Base-by-base conservation (phyloP, 2,797 vertebrate species). In the Phoxinus dragarum region DNA sequence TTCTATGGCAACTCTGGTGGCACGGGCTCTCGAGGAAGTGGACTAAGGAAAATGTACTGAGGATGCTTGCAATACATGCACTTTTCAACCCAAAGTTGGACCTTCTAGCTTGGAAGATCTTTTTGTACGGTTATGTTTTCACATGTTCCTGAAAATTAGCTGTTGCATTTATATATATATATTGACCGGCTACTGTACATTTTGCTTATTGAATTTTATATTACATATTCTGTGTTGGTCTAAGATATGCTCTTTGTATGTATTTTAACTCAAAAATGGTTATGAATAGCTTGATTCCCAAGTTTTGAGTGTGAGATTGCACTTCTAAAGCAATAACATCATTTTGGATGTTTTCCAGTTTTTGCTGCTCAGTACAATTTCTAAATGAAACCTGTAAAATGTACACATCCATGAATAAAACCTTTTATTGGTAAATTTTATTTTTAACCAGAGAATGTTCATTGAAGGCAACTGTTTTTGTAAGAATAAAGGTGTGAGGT, bases 131-230 rank as follows among this genome's bases (percentile, higher is more conserved):
- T 94, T 95, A 96, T 96, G 96, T 97, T 97, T 97, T 97, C 95
- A 96, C 94, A 93, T 89, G 94, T 97, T 97, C 95, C 96, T 96
- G 91, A 94, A 92, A 93, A 93, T 88, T 90, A 94, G 92, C 93
- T 94, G 92, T 93, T 92, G 92, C 21, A 94, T 94, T 92, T 61
- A 12, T 59, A 11, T 59, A 59, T 27, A 27, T 66, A 86, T 56
- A 81, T 88, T 91, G 92, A 93, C 88, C 93, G 92, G 93, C 94
- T 95, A 94, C 94, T 99, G 97, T 98, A 99, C 96, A 98, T 97
- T 98, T 98, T 98, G 96, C 97, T 95, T 94, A 97, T 97, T 97
- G 97, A 96, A 98, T 98, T 98, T 98, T 98, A 96, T 98, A 99
- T 97, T 96, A 95, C 97, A 97, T 93, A 91, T 84, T 85, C n/a